Percentiles rank a stretch among this genome's conserved stretches.
Evolutionary conservation across 2,797 vertebrate genomes (phyloP).

Genomic region (Phoxinus dragarum): DNA sequence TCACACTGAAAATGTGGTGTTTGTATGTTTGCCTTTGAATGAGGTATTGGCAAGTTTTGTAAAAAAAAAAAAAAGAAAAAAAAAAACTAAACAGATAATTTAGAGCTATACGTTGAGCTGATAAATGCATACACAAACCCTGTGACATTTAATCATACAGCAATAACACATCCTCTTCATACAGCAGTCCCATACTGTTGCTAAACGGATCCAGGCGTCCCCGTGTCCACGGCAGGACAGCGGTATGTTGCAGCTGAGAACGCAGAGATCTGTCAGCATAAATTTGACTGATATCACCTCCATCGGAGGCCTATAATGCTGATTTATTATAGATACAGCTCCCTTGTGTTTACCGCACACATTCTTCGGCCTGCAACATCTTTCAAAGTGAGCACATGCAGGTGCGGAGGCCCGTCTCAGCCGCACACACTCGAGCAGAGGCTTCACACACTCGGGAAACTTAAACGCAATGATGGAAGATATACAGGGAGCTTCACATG

Average conservation of each 20-base stretch:
- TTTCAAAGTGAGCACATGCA: constrained; percentile 94
- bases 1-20: background rate
- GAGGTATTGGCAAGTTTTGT: background rate
- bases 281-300: constrained; percentile 96
- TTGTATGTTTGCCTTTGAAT: background rate
- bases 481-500: background rate
- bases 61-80: background rate
- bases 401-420: constrained; percentile 81
- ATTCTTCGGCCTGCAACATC: constrained; percentile 94
- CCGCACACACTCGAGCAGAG: constrained; percentile 73
- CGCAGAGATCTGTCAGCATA: constrained; percentile 88
- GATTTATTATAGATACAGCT: constrained; percentile 99
- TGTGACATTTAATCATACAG: constrained; percentile 42
- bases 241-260: constrained; percentile 84
- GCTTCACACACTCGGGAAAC: constrained; percentile 53
- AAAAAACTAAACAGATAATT: background rate
- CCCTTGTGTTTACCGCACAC: constrained; percentile 94
- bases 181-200: constrained; percentile 25
- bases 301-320: constrained; percentile 98
- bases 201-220: constrained; percentile 32
- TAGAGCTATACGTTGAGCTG: background rate
- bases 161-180: constrained; percentile 10
- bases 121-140: background rate
- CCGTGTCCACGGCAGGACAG: constrained; percentile 32
- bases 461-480: constrained; percentile 30